Evolutionary conservation across 2,797 vertebrate species (phyloP), one percentile per base, ranked within the genome.

Genomic region (Potorous gilbertii): DNA sequence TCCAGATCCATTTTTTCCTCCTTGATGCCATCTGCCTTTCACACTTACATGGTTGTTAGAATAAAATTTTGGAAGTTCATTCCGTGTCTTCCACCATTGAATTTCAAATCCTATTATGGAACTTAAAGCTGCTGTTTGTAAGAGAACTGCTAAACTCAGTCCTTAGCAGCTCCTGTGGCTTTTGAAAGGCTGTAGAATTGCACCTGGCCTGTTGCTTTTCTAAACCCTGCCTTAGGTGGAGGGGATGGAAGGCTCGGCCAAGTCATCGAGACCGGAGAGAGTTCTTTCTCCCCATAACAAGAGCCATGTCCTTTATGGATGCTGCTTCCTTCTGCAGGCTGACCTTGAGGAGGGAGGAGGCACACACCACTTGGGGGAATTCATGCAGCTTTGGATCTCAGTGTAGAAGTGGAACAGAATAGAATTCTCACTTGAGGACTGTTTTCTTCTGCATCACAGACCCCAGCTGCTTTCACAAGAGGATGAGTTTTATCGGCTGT

Each of bases 31-130:
- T 12, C 12, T 34, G 90, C 11, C 93, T 95, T 96, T 95, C 55
- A 92, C 18, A 96, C 55, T 10, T 66, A 59, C 90, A 95, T 94
- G 66, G 55, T 56, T 96, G 62, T 90, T 91, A 40, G 56, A 74
- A 27, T 93, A 54, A 59, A 94, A 66, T 27, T 54, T 89, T 90
- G 27, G 91, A 81, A 89, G 54, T 93, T 27, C 24, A 40, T 57
- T 34, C 55, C 90, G 28, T 94, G 56, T 55, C 28, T 54, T 94
- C 46, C 14, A 56, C 90, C 66, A 54, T 40, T 56, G 91, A 46
- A 90, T 96, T 46, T 93, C 24, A 0, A 95, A 94, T 92, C 66
- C 3, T 95, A 55, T 54, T 81, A 52, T 9, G 57, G 93, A 90
- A 90, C 21, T 50, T 66, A 46, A 24, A 4, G 50, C 55, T 94